A percentile compares a stretch with the other conserved stretches of the same genome.
phyloP scores from a whole-genome alignment of 2,888 invertebrate genomes.

The Eupelmus urozonus region DNA sequence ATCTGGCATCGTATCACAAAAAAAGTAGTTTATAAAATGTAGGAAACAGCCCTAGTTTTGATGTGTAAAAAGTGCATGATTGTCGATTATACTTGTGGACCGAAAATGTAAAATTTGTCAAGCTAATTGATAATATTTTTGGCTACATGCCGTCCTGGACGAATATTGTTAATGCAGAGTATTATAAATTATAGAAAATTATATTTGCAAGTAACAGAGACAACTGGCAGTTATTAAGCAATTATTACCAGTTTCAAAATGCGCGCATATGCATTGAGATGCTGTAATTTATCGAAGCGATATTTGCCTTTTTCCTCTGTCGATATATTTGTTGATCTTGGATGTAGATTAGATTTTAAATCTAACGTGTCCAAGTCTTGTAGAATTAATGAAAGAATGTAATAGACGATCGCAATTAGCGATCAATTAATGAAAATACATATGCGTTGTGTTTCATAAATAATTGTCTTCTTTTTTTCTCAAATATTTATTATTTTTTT shows the following conservation, averaged over 20 bases:
- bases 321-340: slow-evolving; percentile 61
- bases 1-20: slow-evolving; percentile 2
- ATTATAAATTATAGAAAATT: slow-evolving; percentile 62
- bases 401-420: slow-evolving; percentile 56
- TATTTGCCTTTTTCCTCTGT: slow-evolving; percentile 61
- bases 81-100: slow-evolving; percentile 58
- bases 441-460: slow-evolving; percentile 61
- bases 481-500: slow-evolving; percentile 32
- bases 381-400: slow-evolving; percentile 60
- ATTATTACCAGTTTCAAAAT: slow-evolving; percentile 58
- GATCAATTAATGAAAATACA: slow-evolving; percentile 59
- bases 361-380: slow-evolving; percentile 57
- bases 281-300: slow-evolving; percentile 59
- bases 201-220: slow-evolving; percentile 60
- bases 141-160: slow-evolving; percentile 61
- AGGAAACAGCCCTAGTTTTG: slow-evolving; percentile 57
- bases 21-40: slow-evolving; percentile 27
- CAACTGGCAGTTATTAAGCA: slow-evolving; percentile 57
- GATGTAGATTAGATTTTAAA: slow-evolving; percentile 57
- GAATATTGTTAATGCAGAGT: slow-evolving; percentile 61
- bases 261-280: slow-evolving; percentile 55
- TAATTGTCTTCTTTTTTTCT: slow-evolving; percentile 46
- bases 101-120: slow-evolving; percentile 59
- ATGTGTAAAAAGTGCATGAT: slow-evolving; percentile 48
- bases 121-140: slow-evolving; percentile 60